Conservation (phyloP, 2,888 invertebrate genomes). For the Cremastobaeus sp. region DNA sequence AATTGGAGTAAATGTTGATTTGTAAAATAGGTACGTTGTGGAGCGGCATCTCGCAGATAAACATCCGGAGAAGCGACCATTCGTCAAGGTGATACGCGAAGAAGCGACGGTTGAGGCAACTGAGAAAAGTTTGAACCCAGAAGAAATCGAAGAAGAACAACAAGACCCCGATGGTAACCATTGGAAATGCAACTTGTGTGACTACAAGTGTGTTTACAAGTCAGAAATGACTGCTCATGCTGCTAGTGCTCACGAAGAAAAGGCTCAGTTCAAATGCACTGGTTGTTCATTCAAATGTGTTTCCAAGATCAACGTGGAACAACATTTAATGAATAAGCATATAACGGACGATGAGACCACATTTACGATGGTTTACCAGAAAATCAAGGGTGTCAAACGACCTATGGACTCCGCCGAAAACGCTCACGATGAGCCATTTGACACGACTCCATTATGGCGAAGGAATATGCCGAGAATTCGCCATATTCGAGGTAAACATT, state of each 20-base stretch:
- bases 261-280: slow-evolving; percentile 85
- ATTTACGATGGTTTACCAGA: slow-evolving; percentile 79
- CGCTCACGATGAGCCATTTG: slow-evolving; percentile 75
- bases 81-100: slow-evolving; percentile 79
- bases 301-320: slow-evolving; percentile 80
- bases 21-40: slow-evolving; percentile 80
- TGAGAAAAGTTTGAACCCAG: slow-evolving; percentile 44
- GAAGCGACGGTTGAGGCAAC: slow-evolving; percentile 70
- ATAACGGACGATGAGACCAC: slow-evolving; percentile 74
- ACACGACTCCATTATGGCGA: slow-evolving; percentile 83
- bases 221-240: slow-evolving; percentile 83
- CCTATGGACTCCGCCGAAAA: slow-evolving; percentile 68
- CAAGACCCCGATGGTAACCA: slow-evolving; percentile 80
- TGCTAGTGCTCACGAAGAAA: slow-evolving; percentile 81
- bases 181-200: slow-evolving; percentile 86
- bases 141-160: slow-evolving; percentile 68
- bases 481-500: slow-evolving; percentile 80
- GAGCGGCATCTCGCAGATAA: slow-evolving; percentile 84
- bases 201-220: slow-evolving; percentile 81
- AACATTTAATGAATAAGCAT: slow-evolving; percentile 83
- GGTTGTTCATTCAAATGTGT: slow-evolving; percentile 82
- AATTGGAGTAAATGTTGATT: neutral
- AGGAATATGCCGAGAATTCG: slow-evolving; percentile 81
- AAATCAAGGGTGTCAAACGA: slow-evolving; percentile 74
- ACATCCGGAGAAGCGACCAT: slow-evolving; percentile 80